Percentiles rank a stretch among this genome's conserved stretches.
phyloP scores from a whole-genome alignment of 2,113 vertebrate species.

The Aldabrachelys gigantea region DNA sequence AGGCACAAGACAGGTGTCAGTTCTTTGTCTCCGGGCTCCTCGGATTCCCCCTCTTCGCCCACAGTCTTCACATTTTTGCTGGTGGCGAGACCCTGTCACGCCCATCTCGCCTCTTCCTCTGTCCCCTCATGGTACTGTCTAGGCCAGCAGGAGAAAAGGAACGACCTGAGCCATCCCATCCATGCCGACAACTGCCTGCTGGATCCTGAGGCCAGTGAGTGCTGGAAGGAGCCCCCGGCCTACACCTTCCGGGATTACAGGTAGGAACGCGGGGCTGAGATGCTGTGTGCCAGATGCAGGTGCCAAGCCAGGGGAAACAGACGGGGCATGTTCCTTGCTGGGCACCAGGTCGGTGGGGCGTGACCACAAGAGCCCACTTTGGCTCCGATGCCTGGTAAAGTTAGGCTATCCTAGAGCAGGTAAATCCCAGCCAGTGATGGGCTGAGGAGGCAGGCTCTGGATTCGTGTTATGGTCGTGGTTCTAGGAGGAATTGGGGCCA shows the following conservation, averaged over 20 bases:
- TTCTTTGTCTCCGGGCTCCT: not conserved
- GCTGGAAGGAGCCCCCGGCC: slow-evolving; percentile 96
- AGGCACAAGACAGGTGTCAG: not conserved
- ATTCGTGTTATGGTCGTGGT: too few species aligned
- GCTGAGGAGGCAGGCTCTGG: too few species aligned
- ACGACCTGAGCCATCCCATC: slow-evolving; percentile 97
- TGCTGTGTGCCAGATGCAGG: not conserved
- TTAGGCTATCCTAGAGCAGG: not conserved
- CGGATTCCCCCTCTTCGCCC: not conserved
- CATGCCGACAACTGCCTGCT: slow-evolving; percentile 97
- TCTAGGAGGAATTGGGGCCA: not conserved
- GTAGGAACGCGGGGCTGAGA: slow-evolving; percentile 62
- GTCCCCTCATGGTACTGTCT: slow-evolving; percentile 14
- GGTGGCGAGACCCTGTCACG: not conserved
- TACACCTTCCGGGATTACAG: slow-evolving; percentile 97
- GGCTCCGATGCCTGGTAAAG: not conserved
- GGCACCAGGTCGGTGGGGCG: not conserved
- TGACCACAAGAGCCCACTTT: not conserved
- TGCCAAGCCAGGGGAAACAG: not conserved
- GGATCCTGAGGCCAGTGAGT: slow-evolving; percentile 94
- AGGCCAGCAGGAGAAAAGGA: slow-evolving; percentile 96
- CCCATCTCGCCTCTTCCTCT: slow-evolving; percentile 30
- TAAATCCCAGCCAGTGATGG: not conserved
- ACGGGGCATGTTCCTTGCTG: not conserved
- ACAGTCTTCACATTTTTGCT: not conserved